Evolutionary conservation across 2,113 vertebrate genomes (phyloP), one percentile per base, ranked within the genome.

Genomic region (Pyxicephalus adspersus): DNA sequence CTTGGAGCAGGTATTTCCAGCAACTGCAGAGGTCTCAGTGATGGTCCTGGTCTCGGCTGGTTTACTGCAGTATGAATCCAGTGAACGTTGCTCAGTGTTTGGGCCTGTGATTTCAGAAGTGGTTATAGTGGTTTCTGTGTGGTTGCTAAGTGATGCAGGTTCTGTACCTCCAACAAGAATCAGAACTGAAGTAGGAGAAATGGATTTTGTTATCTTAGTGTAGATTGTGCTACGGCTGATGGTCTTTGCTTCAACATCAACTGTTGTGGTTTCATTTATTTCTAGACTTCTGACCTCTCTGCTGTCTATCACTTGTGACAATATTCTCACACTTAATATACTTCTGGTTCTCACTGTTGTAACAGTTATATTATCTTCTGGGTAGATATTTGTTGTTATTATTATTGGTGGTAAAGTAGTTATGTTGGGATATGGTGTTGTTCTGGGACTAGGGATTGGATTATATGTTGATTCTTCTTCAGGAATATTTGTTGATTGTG

Each of bases 1-100:
- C 29, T 66, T 70, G 13, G 78, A 80, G 28, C 78, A 80, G 26
- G 51, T 63, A 57, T 72, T 80, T 64, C 78, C 78, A 64, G 78
- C 78, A 64, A 57, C 2, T 23, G 67, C 9, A 2, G 57, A 64
- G 17, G 78, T 63, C 26, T 80, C 58, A 15, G 78, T 80, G 11
- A 54, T 25, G 9, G 78, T 80, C 19, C 29, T 80, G 58, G 67
- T 72, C 15, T 64, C 19, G 6, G 78, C 78, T 54, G 78, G 78
- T 29, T 22, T 28, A 52, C 78, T 80, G 51, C 78, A 80, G 26
- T 72, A 80, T 6, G 34, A 1, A 25, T 72, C 26, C 5, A 38
- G 78, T 28, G 29, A 9, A 20, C 64, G 34, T 8, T 0, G 1
- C 0, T 63, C 23, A 31, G 19, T 72, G 50, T 80, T 80, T 54